Evolutionary conservation across 2,113 vertebrate genomes (phyloP), one percentile per base, ranked within the genome.

Genomic region (Spheniscus mendiculus): DNA sequence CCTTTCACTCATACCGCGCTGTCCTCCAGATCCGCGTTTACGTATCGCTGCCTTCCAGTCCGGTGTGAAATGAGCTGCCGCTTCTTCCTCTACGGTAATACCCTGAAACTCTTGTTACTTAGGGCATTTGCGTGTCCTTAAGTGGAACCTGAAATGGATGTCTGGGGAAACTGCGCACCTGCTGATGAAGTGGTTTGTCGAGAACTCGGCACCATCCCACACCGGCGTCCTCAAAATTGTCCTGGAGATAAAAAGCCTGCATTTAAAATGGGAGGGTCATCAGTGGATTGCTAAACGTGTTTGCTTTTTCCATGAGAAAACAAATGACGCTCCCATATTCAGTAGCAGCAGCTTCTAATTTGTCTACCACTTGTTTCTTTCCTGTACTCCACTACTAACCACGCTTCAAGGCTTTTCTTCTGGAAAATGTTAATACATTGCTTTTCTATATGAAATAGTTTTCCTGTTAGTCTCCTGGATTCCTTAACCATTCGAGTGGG

Each of bases 201-300:
- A 55, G 95, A 84, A 83, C 61, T 91, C 2, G 0, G 49, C 82
- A 65, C 62, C 78, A 32, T 85, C 87, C 81, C 86, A 61, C 78
- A 78, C 9, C 55, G 61, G 70, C n/a, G 9, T 70, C 88, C 80
- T 94, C 89, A 93, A 59, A 89, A 86, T 70, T 89, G 67, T 87
- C 66, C 81, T 17, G 65, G 58, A 83, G 96, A 91, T 74, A 74
- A 89, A 91, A 94, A 66, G 32, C 86, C 61, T 94, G 81, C 36
- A 14, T 52, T 95, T 85, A 63, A 95, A 95, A 38, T 59, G 87
- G 95, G 93, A 97, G 94, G 84, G 55, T 83, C 70, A 58, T 27
- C 29, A 4, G 34, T 7, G 36, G 42, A 65, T 93, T 94, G 91
- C 63, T 83, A 25, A 89, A 91, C 0, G 0, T 67, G 87, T 77